Evolutionary conservation across 1,140 invertebrate genomes (phyloP), one percentile per base, ranked within the genome.

Genomic region (Melitaea cinxia): DNA sequence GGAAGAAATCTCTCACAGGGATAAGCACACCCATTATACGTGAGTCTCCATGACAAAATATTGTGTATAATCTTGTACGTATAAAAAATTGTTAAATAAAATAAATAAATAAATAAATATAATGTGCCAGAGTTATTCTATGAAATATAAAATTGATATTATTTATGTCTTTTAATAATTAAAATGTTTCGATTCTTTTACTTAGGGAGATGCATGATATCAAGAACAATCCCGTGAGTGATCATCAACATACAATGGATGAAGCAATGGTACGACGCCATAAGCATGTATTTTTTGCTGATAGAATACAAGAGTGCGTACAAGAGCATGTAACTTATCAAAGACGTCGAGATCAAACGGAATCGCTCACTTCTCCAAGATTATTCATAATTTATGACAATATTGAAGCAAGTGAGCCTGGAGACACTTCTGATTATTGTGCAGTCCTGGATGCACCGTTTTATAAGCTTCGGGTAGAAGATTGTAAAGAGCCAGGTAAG

Each of bases 321-420:
- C 88, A 92, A 21, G 78, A 80, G 1, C 91, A 93, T 50, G 81
- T 94, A 1, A 80, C 77, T 15, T 94, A 92, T 53, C 89, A 85
- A 57, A 75, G 74, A 37, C 56, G 58, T 1, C 49, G 63, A 26
- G 84, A 81, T 21, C 66, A 75, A 7, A 59, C 91, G 0, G 93
- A 95, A 82, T 92, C 94, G 0, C 74, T 96, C 7, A 91, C 93
- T n/a, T 89, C 93, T 0, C 91, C 94, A 7, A 90, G 95, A 17
- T 92, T 96, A 10, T 95, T 93, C 59, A 89, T 96, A 19, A 92
- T 95, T 1, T 94, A 95, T 72, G 94, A 96, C 63, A 96, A 96
- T 69, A 92, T 96, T n/a, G 94, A 96, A 68, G 93, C 96, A 1
- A 92, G 92, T 12, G 92, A 95, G 45, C 89, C 93, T 0, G 92